Percentiles rank a stretch among this genome's conserved stretches.
Conservation (phyloP, 1,140 invertebrate genomes). For the Calosoma granatense region DNA sequence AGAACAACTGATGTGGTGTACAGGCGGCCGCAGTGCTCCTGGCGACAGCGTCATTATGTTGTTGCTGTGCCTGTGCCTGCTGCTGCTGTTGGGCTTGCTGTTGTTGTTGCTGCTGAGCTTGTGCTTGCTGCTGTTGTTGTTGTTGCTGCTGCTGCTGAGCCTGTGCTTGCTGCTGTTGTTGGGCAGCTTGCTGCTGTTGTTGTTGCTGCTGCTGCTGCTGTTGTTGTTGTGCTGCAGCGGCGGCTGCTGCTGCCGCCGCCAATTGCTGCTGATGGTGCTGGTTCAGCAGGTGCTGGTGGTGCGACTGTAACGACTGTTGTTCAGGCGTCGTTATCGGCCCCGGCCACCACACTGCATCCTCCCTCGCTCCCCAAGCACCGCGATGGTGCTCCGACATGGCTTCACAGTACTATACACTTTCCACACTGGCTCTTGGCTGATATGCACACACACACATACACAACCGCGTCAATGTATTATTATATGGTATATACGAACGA, state of each 20-base stretch:
- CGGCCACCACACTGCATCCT: slow-evolving; percentile 51
- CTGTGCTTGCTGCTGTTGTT: slow-evolving; percentile 35
- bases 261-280: slow-evolving; percentile 38
- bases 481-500: background rate
- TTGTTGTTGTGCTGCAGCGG: slow-evolving; percentile 26
- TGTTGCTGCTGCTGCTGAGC: slow-evolving; percentile 45
- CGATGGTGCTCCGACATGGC: slow-evolving; percentile 35
- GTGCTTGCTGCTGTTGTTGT: slow-evolving; percentile 42
- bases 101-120: slow-evolving; percentile 32
- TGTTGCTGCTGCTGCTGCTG: slow-evolving; percentile 27
- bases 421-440: slow-evolving; percentile 7
- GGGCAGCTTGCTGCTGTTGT: slow-evolving; percentile 17
- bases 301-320: slow-evolving; percentile 40
- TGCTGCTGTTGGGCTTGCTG: slow-evolving; percentile 30
- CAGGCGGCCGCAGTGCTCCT: slow-evolving; percentile 46
- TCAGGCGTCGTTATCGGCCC: slow-evolving; percentile 39
- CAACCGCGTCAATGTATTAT: slow-evolving; percentile 3
- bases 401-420: slow-evolving; percentile 6
- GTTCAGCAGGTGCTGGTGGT: slow-evolving; percentile 41
- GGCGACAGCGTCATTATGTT: slow-evolving; percentile 35
- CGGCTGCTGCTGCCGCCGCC: slow-evolving; percentile 37
- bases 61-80: slow-evolving; percentile 34
- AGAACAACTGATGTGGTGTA: slow-evolving; percentile 62
- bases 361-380: slow-evolving; percentile 50
- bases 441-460: background rate